Conservation (phyloP, 2,797 vertebrate genomes). For the Gobionotothen gibberifrons region DNA sequence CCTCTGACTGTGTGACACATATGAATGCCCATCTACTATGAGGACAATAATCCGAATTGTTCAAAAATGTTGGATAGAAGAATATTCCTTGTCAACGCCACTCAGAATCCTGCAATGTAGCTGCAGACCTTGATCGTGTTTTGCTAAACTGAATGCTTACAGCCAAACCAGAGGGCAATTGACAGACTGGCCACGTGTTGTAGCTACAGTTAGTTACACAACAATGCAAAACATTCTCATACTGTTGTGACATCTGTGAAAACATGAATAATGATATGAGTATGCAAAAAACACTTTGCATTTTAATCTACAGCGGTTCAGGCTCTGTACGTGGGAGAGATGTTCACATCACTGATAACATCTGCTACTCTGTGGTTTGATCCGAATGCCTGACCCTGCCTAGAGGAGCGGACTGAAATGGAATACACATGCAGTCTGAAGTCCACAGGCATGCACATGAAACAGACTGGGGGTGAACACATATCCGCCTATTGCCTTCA, state of each 20-base stretch:
- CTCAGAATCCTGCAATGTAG: slow-evolving; percentile 55
- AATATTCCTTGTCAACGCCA: slow-evolving; percentile 30
- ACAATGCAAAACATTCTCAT: slow-evolving; percentile 13
- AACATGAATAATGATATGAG: slow-evolving; percentile 8
- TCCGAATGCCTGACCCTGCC: slow-evolving; percentile 55
- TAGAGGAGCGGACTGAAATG: slow-evolving; percentile 38
- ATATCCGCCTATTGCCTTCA: slow-evolving; percentile 56
- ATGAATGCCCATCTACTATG: slow-evolving; percentile 41
- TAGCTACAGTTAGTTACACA: neutral
- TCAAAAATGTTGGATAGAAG: slow-evolving; percentile 37
- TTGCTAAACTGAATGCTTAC: neutral
- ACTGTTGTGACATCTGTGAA: neutral
- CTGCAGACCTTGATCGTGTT: slow-evolving; percentile 37
- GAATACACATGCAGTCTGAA: slow-evolving; percentile 24
- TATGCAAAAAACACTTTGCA: slow-evolving; percentile 16
- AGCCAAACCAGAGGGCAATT: slow-evolving; percentile 5
- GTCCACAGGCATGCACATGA: slow-evolving; percentile 38
- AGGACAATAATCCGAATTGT: slow-evolving; percentile 50
- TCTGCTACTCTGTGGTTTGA: slow-evolving; percentile 43
- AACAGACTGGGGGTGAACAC: slow-evolving; percentile 48
- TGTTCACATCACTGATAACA: slow-evolving; percentile 46
- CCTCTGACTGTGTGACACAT: slow-evolving; percentile 26
- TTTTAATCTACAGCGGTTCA: slow-evolving; percentile 13
- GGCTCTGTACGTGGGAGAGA: slow-evolving; percentile 28
- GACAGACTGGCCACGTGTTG: neutral